Evolutionary conservation across 2,113 vertebrate genomes (phyloP).

Genomic region (Ptychochromis oligacanthus): DNA sequence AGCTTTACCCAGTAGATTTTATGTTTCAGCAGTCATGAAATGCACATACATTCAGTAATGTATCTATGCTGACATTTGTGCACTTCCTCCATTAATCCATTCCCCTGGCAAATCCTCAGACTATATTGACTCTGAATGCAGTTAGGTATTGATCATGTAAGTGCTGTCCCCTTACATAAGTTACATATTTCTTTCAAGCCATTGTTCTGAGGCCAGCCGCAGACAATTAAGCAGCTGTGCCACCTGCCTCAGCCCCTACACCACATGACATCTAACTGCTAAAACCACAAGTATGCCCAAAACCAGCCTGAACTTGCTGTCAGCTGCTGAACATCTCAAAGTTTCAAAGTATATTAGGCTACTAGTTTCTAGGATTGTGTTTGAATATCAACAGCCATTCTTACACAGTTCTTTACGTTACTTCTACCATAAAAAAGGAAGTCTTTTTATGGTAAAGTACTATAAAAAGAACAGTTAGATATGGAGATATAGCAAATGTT

Average conservation of each 20-base stretch:
- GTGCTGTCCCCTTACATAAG: constrained; percentile 29
- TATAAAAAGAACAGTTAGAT: not conserved
- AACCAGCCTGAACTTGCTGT: constrained; percentile 31
- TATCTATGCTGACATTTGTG: constrained; percentile 23
- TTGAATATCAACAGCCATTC: constrained; percentile 22
- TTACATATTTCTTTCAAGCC: constrained; percentile 29
- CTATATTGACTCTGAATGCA: constrained; percentile 23
- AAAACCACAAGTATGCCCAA: constrained; percentile 13
- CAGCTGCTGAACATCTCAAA: not conserved
- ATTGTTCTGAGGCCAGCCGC: constrained; percentile 37
- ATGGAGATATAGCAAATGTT: not conserved
- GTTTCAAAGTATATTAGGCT: not conserved
- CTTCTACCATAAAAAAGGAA: too few species aligned
- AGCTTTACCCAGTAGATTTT: constrained; percentile 14
- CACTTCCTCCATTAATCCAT: not conserved
- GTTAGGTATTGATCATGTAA: constrained; percentile 33
- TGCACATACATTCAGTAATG: not conserved
- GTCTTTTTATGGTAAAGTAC: not conserved
- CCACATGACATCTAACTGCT: constrained; percentile 34
- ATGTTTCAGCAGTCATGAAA: constrained; percentile 11
- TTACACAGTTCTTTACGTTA: not conserved
- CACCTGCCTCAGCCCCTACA: constrained; percentile 21
- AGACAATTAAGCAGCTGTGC: constrained; percentile 39
- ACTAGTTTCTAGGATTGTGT: constrained; percentile 4
- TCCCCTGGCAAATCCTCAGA: constrained; percentile 8